Evolutionary conservation across 2,797 vertebrate species (phyloP).

Genomic region (Cyprinella venusta): DNA sequence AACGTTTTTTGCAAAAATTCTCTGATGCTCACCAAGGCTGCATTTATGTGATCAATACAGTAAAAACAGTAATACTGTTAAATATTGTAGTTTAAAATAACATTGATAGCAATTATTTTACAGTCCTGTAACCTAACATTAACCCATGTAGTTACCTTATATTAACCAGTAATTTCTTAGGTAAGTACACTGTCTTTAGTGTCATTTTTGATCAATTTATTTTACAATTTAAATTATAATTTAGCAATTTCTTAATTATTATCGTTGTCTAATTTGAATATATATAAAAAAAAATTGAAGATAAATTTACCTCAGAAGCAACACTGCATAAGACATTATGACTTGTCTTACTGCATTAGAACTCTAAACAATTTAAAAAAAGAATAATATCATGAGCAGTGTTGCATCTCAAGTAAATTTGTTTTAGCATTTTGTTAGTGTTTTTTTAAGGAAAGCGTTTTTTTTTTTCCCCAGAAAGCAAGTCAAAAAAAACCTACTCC

Average conservation of each 20-base stretch:
- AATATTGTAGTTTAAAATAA: not conserved
- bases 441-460: not conserved
- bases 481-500: not conserved
- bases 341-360: not conserved
- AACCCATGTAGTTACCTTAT: too few relatives aligned
- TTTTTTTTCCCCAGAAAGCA: slow-evolving; percentile 1
- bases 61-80: not conserved
- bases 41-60: not conserved
- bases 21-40: not conserved
- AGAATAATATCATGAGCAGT: not conserved
- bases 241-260: too few relatives aligned
- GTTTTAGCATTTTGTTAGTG: not conserved
- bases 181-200: too few relatives aligned
- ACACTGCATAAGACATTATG: not conserved
- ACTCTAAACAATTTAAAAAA: not conserved
- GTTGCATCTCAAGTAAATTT: not conserved
- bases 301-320: not conserved
- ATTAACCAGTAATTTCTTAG: too few relatives aligned
- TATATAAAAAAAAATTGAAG: not conserved
- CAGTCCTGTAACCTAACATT: too few relatives aligned
- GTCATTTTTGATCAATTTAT: too few relatives aligned
- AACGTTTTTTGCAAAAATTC: not conserved
- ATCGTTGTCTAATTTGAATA: too few relatives aligned
- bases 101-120: too few relatives aligned
- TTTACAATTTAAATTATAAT: too few relatives aligned